These are phyloP conservation scores for Campoletis sonorensis DNA, from an alignment of 1,140 invertebrate species.

Conservation along the genomic window DNA sequence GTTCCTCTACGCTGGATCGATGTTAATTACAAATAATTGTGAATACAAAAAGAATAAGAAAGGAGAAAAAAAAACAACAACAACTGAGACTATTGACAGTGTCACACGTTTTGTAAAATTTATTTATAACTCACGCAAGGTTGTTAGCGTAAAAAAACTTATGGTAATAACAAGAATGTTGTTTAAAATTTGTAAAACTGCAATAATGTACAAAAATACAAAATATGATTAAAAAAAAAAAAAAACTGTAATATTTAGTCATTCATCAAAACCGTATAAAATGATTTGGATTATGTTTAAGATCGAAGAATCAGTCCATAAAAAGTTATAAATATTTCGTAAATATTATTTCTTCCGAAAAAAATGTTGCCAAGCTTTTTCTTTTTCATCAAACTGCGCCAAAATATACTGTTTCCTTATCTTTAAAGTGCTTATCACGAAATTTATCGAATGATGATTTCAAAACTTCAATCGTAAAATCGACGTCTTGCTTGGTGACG, in stretches of 20 bases:
- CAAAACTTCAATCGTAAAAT: slow-evolving; percentile 85
- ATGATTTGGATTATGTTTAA: too few species aligned
- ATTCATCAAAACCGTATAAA: slow-evolving; percentile 32
- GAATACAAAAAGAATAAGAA: background rate
- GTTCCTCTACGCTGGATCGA: background rate
- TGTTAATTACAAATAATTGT: background rate
- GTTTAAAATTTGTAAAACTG: slow-evolving; percentile 28
- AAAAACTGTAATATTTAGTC: slow-evolving; percentile 2
- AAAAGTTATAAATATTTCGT: background rate
- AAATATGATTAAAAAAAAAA: background rate
- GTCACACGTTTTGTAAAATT: slow-evolving; percentile 2
- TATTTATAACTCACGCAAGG: slow-evolving; percentile 28
- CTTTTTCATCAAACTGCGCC: slow-evolving; percentile 37
- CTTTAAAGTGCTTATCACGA: slow-evolving; percentile 48
- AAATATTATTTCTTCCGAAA: too few species aligned
- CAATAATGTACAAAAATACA: slow-evolving; percentile 35
- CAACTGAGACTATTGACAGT: background rate
- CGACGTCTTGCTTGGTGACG: slow-evolving; percentile 90
- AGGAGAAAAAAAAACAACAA: background rate
- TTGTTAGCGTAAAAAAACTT: slow-evolving; percentile 8
- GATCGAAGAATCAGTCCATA: too few species aligned
- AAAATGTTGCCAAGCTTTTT: too few species aligned
- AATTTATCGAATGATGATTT: slow-evolving; percentile 77
- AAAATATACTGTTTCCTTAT: slow-evolving; percentile 52
- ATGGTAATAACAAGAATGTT: background rate